Percentiles rank a stretch among this genome's conserved stretches.
Evolutionary conservation across 1,140 invertebrate genomes (phyloP).

Genomic region (Mactra quadrangularis): DNA sequence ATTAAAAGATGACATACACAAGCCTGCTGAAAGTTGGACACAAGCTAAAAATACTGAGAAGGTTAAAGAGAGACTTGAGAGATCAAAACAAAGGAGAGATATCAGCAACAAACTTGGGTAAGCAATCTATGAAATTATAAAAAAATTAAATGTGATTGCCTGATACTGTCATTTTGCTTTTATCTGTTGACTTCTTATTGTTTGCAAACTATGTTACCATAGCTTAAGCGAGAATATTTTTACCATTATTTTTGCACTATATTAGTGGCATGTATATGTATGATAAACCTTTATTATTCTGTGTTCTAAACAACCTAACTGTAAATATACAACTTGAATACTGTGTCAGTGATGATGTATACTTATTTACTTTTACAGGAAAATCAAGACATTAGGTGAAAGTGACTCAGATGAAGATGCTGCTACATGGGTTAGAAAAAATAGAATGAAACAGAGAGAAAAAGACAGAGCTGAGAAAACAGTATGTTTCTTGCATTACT

Average conservation of each 20-base stretch:
- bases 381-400: constrained; percentile 86
- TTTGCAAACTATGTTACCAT: no score
- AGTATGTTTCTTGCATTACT: constrained; percentile 85
- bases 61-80: constrained; percentile 89
- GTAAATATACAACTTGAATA: no score
- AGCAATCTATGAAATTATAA: no score
- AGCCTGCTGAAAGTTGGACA: constrained; percentile 92
- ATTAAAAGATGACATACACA: constrained; percentile 92
- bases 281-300: no score
- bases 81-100: constrained; percentile 90
- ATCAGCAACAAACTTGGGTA: constrained; percentile 89
- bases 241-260: no score
- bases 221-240: no score
- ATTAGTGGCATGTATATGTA: no score
- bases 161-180: not conserved
- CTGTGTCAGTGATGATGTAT: no score
- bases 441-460: constrained; percentile 90
- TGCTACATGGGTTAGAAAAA: constrained; percentile 91
- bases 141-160: no score
- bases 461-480: constrained; percentile 94
- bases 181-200: not conserved
- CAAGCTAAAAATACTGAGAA: constrained; percentile 92
- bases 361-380: constrained; percentile 78
- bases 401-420: constrained; percentile 83
- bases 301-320: no score